Base-by-base conservation (phyloP, 53 echinoderm and acorn worm genomes). In the Temnopleurus reevesii region DNA sequence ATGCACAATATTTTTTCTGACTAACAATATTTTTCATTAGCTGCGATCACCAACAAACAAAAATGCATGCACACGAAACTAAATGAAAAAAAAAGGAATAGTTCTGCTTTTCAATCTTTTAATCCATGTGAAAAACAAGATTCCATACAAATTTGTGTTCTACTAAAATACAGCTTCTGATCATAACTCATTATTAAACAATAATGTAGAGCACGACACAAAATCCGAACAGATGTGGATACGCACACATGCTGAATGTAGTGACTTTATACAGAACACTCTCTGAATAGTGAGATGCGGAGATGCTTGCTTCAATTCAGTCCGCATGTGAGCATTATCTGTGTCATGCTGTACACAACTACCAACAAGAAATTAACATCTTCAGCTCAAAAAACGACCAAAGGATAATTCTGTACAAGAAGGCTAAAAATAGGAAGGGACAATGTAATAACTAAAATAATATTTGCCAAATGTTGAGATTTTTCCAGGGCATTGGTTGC, bases 101-200 rank as follows among this genome's bases (percentile, higher is more conserved):
- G n/a, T n/a, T 47, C 29, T 46, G 79, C 49, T 12, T 47, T 79
- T 49, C 83, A 35, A 55, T 83, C 31, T 83, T 83, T 83, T 83
- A 54, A 83, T 83, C 55, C 55, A 83, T 18, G 35, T 83, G 83
- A 83, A 83, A 80, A 83, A 83, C 54, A 83, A 54, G 8, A 34
- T 83, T 36, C 55, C 83, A 83, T 83, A 83, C 83, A 83, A 83
- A 83, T 79, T 49, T 8, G 6, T 27, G 19, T 35, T 56, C 28
- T 83, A 55, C 83, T 83, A 83, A 83, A 83, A 83, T 83, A 81
- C 81, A 83, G 17, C n/a, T 79, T 29, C 46, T 79, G 28, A 21
- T 79, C 49, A 47, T 13, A 13, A 79, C 12, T 79, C 77, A 46
- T 24, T 33, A 29, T 33, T 15, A 13, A 44, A 25, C 13, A 25